Conservation (phyloP, 2,113 vertebrate genomes). For the Proterorhinus semilunaris region DNA sequence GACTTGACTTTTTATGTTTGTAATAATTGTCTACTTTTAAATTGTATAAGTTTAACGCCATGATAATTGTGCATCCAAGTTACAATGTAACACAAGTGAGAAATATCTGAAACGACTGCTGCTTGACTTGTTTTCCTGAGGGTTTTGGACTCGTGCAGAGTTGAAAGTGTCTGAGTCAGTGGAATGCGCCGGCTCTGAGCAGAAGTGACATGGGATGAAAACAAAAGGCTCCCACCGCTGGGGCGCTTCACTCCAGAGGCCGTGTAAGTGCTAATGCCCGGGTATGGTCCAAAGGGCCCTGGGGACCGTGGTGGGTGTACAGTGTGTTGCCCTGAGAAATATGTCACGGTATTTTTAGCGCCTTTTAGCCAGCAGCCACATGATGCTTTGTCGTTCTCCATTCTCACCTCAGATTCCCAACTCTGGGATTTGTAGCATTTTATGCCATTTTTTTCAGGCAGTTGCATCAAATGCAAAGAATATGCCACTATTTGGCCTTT, state of each 20-base stretch:
- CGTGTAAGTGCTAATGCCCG: slow-evolving; percentile 37
- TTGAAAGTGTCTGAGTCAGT: not conserved
- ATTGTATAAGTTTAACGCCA: no score
- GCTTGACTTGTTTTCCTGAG: not conserved
- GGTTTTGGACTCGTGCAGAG: not conserved
- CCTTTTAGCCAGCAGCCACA: slow-evolving; percentile 38
- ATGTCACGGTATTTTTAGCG: slow-evolving; percentile 57
- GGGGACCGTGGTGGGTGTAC: slow-evolving; percentile 33
- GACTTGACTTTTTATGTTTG: not conserved
- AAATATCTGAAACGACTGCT: not conserved
- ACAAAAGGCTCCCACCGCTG: not conserved
- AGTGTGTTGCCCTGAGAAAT: slow-evolving; percentile 41
- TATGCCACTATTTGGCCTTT: slow-evolving; percentile 4
- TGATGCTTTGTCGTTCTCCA: slow-evolving; percentile 45
- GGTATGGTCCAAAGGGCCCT: slow-evolving; percentile 24
- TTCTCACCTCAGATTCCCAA: not conserved
- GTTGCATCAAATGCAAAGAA: slow-evolving; percentile 1
- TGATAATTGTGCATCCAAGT: no score
- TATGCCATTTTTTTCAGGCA: not conserved
- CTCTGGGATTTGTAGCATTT: slow-evolving; percentile 1
- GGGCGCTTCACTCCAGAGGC: slow-evolving; percentile 27
- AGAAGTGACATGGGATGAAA: not conserved
- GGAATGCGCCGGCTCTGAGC: not conserved
- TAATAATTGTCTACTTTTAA: not conserved
- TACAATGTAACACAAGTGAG: not conserved